These are phyloP conservation scores for Chelon labrosus DNA, from an alignment of 2,797 vertebrate species.

Conservation along the genomic window DNA sequence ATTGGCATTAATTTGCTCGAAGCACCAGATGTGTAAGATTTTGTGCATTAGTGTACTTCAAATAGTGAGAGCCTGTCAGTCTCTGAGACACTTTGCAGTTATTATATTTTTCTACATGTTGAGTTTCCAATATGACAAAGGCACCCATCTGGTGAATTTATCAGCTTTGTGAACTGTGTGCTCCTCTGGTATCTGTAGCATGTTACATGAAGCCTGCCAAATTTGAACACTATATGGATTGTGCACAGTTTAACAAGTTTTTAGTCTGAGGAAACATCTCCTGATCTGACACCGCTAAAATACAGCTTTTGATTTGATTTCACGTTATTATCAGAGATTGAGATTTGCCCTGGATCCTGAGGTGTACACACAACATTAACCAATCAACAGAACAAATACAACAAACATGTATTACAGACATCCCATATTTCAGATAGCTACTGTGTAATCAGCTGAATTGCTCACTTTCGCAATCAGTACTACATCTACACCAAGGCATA, in stretches of 20 bases:
- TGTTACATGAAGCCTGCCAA: background rate
- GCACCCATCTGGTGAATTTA: slow-evolving; percentile 26
- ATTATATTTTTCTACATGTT: slow-evolving; percentile 34
- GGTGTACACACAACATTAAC: background rate
- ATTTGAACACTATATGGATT: slow-evolving; percentile 1
- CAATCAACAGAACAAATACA: slow-evolving; percentile 16
- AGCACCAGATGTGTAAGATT: slow-evolving; percentile 58
- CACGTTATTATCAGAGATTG: background rate
- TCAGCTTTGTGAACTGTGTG: slow-evolving; percentile 19
- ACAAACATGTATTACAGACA: background rate
- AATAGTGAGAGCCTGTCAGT: slow-evolving; percentile 45
- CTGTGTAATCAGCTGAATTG: slow-evolving; percentile 3
- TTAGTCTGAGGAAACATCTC: background rate
- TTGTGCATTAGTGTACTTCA: slow-evolving; percentile 43
- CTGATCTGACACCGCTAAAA: background rate
- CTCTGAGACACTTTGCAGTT: slow-evolving; percentile 9
- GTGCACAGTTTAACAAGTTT: background rate
- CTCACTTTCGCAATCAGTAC: background rate
- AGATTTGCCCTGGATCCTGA: background rate
- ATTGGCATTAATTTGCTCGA: slow-evolving; percentile 63
- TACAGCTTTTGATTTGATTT: background rate
- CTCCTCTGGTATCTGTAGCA: background rate
- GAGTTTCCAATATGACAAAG: slow-evolving; percentile 32
- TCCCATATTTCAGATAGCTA: background rate
- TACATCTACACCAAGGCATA: background rate